Conservation (phyloP, 2,888 invertebrate species). For the Julus scandinavius region DNA sequence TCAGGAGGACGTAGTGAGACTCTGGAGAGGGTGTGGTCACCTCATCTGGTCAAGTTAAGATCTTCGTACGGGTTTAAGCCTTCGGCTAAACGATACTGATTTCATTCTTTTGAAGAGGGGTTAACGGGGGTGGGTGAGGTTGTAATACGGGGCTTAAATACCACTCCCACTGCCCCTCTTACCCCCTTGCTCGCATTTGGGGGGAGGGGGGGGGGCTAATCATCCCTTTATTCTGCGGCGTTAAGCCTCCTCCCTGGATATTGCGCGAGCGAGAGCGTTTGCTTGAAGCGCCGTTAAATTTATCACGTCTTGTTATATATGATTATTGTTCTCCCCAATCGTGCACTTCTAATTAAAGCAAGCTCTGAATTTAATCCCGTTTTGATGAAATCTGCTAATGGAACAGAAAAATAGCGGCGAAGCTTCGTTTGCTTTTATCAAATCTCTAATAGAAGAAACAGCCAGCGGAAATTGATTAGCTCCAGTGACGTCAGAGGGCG, state of each 20-base stretch:
- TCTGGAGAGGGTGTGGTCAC: neutral
- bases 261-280: neutral
- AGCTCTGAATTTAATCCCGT: constrained; percentile 57
- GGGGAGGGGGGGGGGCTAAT: neutral
- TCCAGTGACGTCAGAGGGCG: constrained; percentile 46
- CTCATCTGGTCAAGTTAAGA: neutral
- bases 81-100: neutral
- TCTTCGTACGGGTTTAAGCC: neutral
- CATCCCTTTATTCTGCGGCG: neutral
- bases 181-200: neutral
- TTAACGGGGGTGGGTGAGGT: neutral
- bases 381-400: constrained; percentile 57
- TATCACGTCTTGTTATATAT: constrained; percentile 57
- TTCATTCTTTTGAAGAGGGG: neutral
- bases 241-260: neutral
- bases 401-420: constrained; percentile 54
- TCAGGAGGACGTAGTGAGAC: too few relatives aligned
- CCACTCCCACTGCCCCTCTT: neutral
- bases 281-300: constrained; percentile 53
- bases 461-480: constrained; percentile 55
- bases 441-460: constrained; percentile 53
- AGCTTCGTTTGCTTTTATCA: constrained; percentile 53
- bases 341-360: constrained; percentile 57
- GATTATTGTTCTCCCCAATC: constrained; percentile 57
- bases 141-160: neutral